phyloP scores from a whole-genome alignment of 2,888 invertebrate species.

The Disparrhopalites patrizii region DNA sequence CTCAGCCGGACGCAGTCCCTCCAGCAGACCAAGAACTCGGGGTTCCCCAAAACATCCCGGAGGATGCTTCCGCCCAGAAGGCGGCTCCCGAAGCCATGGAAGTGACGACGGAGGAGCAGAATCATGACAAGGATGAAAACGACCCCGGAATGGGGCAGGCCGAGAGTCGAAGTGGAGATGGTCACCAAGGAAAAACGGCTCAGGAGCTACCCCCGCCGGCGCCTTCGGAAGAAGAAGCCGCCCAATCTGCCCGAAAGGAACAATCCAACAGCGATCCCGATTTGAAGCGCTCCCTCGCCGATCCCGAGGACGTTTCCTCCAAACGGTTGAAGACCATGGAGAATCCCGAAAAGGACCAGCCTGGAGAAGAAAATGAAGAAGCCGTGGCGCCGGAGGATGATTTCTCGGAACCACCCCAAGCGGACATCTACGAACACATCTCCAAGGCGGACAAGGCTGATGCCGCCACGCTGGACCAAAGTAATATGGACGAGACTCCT shows the following conservation, averaged over 20 bases:
- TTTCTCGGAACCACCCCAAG: constrained; percentile 40
- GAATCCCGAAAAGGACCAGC: constrained; percentile 48
- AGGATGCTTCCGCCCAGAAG: background rate
- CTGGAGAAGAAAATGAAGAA: constrained; percentile 49
- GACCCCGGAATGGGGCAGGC: constrained; percentile 51
- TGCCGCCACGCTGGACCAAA: constrained; percentile 60
- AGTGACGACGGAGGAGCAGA: constrained; percentile 19
- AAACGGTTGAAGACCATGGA: constrained; percentile 60
- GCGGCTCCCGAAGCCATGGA: background rate
- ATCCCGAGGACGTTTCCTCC: constrained; percentile 27
- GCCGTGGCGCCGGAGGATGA: constrained; percentile 46
- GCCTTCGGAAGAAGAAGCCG: constrained; percentile 18
- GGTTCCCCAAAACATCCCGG: constrained; percentile 3
- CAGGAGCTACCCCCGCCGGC: constrained; percentile 33
- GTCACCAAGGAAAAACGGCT: constrained; percentile 50
- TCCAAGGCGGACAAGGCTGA: constrained; percentile 70
- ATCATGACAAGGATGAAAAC: constrained; percentile 47
- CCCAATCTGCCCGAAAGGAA: too few relatives aligned
- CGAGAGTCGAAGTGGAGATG: constrained; percentile 50
- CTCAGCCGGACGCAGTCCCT: constrained; percentile 32
- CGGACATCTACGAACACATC: constrained; percentile 77
- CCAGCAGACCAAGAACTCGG: too few relatives aligned
- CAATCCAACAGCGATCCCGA: constrained; percentile 47
- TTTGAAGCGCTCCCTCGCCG: constrained; percentile 41
- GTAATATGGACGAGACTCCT: constrained; percentile 66